Base-by-base conservation (phyloP, 37 sponge, comb jelly and placozoan species). In the Amphimedon queenslandica region DNA sequence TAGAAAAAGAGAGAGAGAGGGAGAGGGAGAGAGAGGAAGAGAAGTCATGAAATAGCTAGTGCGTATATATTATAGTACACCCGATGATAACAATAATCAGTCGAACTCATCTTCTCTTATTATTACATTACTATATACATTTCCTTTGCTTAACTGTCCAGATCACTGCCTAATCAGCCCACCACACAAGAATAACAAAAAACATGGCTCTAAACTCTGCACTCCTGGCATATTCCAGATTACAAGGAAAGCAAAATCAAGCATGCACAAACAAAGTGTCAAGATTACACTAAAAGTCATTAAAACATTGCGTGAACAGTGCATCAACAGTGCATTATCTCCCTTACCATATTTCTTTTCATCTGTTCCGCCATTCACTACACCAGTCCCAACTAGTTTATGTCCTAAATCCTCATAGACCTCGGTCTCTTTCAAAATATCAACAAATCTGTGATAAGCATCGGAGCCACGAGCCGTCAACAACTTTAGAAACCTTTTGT, bases 281-380 rank as follows among this genome's bases (percentile, higher is more conserved):
- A n/a, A n/a, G n/a, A n/a, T n/a, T n/a, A n/a, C n/a, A n/a, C n/a
- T n/a, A n/a, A 8, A 47, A 47, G 8, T 47, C 13, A 47, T 47
- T 47, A 47, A 47, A 47, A 47, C 13, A 47, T 47, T 47, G 53
- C 13, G 8, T 18, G 13, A 47, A 8, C 13, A 8, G 8, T 13
- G 53, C 13, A 47, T 47, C 53, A 47, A 13, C 53, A 47, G 13
- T 18, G 13, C 53, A 47, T 40, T 23, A 63, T 2, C 2, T 41
- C 24, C n/a, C 66, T 58, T 25, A 76, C 76, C 76, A 34, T 64
- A 63, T 42, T 42, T 23, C 33, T 64, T 35, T 1, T 76, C 76
- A 64, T 64, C 47, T 40, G 28, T 35, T 5, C 20, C 43, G 35
- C n/a, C 64, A 24, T 24, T 64, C 20, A n/a, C 37, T 43, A 34